These are phyloP conservation scores for Suillia variegata DNA, from an alignment of 2,888 invertebrate genomes.

Conservation along the genomic window DNA sequence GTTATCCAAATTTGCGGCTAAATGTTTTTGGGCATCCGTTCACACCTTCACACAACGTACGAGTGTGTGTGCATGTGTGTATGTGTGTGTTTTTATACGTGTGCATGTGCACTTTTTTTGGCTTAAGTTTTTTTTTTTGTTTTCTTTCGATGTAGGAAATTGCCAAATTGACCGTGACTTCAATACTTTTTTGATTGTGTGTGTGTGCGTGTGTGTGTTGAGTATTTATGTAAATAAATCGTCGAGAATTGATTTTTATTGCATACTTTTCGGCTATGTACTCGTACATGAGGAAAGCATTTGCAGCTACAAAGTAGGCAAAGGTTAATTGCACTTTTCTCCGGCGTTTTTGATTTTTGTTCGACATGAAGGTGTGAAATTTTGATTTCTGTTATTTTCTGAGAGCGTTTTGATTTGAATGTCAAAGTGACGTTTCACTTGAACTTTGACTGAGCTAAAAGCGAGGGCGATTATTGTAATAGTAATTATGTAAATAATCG, in stretches of 20 bases:
- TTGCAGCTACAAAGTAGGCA: constrained; percentile 37
- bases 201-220: neutral
- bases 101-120: constrained; percentile 19
- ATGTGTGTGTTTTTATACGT: neutral
- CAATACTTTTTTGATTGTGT: constrained; percentile 23
- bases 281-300: constrained; percentile 7
- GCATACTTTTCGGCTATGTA: constrained; percentile 9
- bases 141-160: too few species aligned
- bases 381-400: neutral
- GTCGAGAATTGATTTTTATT: constrained; percentile 46
- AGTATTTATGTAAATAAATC: constrained; percentile 34
- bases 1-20: too few species aligned
- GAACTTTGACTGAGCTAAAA: too few species aligned
- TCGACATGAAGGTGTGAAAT: too few species aligned
- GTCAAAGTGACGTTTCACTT: constrained; percentile 38
- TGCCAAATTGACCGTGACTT: constrained; percentile 49
- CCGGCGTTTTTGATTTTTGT: too few species aligned
- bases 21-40: neutral
- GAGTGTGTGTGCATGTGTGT: neutral
- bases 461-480: too few species aligned
- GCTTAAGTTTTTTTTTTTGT: constrained; percentile 37
- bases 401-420: constrained; percentile 31
- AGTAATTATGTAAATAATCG: too few species aligned
- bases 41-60: neutral
- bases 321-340: constrained; percentile 41